phyloP scores from a whole-genome alignment of 1,140 invertebrate genomes.

The Melitaea cinxia region DNA sequence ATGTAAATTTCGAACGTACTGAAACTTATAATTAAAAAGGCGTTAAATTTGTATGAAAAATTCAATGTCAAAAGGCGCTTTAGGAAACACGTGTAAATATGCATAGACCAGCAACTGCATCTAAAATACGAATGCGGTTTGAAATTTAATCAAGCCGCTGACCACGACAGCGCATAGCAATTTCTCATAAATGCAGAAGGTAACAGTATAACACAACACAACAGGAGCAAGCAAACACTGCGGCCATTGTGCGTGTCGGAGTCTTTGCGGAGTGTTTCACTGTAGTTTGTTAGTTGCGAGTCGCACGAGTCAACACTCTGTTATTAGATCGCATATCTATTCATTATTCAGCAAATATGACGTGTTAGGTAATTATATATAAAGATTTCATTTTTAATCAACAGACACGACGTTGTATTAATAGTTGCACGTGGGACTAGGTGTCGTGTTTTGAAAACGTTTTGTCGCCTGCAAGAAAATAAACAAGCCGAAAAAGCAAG shows the following conservation, averaged over 20 bases:
- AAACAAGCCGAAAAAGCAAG: slow-evolving; percentile 14
- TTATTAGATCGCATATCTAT: slow-evolving; percentile 49
- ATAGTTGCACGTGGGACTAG: not conserved
- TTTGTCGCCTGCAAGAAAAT: not conserved
- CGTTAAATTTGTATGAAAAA: not conserved
- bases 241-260: slow-evolving; percentile 63
- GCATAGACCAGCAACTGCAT: slow-evolving; percentile 26
- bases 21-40: not conserved
- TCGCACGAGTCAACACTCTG: slow-evolving; percentile 55
- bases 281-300: slow-evolving; percentile 50
- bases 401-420: not conserved
- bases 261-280: slow-evolving; percentile 53
- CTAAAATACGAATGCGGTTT: slow-evolving; percentile 56
- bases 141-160: slow-evolving; percentile 63
- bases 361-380: not conserved
- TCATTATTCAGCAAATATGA: slow-evolving; percentile 4
- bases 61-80: not conserved
- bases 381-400: slow-evolving; percentile 1
- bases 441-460: not conserved
- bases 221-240: slow-evolving; percentile 57
- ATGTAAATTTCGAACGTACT: not conserved
- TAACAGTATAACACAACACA: slow-evolving; percentile 44
- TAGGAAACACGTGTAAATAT: slow-evolving; percentile 9
- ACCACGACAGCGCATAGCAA: slow-evolving; percentile 54
- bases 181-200: slow-evolving; percentile 47